These are phyloP conservation scores for Anser brachyrhynchus DNA, from an alignment of 2,113 vertebrate species.

Conservation along the genomic window DNA sequence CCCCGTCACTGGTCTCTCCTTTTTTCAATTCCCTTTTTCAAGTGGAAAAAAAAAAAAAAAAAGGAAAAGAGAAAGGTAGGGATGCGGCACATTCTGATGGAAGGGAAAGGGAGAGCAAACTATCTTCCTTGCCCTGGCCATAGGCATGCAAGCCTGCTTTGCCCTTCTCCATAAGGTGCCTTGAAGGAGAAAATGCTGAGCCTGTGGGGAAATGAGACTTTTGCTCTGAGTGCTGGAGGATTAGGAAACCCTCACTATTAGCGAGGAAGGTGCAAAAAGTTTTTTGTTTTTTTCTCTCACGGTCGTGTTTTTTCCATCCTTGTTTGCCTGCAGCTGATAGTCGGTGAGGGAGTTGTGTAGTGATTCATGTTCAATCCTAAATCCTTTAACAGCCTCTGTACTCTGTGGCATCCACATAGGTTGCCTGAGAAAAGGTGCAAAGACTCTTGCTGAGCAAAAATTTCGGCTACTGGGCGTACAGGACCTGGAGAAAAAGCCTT, in stretches of 20 bases:
- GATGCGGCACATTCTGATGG: neutral
- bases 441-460: neutral
- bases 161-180: neutral
- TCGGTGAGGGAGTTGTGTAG: neutral
- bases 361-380: neutral
- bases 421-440: neutral
- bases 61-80: neutral
- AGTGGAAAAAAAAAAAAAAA: neutral
- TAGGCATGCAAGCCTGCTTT: neutral
- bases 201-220: neutral
- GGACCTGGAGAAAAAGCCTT: neutral
- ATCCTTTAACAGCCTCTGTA: neutral
- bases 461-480: neutral
- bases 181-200: neutral
- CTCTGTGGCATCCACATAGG: neutral
- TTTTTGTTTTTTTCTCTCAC: neutral
- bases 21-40: neutral
- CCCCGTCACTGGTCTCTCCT: neutral
- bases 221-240: neutral
- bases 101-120: neutral
- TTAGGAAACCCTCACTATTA: neutral
- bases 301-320: neutral
- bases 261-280: neutral
- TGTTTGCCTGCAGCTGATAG: fast-evolving
- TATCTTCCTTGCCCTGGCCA: neutral